These are phyloP conservation scores for Drosophila mimica DNA, from an alignment of 2,888 invertebrate genomes.

Conservation along the genomic window DNA sequence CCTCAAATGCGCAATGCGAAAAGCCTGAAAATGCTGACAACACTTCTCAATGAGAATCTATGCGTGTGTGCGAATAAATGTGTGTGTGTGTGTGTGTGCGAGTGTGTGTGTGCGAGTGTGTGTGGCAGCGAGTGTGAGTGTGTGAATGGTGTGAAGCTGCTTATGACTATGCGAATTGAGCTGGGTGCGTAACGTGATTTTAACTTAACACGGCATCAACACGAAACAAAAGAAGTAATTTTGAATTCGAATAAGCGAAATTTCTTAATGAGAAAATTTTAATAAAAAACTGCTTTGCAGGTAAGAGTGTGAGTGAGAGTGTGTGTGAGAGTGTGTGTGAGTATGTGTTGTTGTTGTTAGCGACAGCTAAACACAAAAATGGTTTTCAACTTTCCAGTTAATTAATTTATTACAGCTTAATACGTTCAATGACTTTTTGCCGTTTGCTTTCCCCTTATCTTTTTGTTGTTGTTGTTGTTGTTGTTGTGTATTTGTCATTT, in stretches of 20 bases:
- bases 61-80: neutral
- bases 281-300: neutral
- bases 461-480: neutral
- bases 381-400: conserved; percentile 74
- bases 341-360: conserved; percentile 11
- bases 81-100: conserved; percentile 42
- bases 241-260: neutral
- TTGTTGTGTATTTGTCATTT: conserved; percentile 28
- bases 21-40: conserved; percentile 61
- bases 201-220: neutral
- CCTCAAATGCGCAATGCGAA: conserved; percentile 67
- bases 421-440: conserved; percentile 78
- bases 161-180: conserved; percentile 34
- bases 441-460: conserved; percentile 21
- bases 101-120: conserved; percentile 29
- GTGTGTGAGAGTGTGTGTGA: neutral
- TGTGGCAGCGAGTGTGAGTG: conserved; percentile 37
- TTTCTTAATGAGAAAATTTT: neutral
- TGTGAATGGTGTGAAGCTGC: conserved; percentile 61
- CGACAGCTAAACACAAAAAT: conserved; percentile 66
- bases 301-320: no score
- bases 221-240: neutral
- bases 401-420: conserved; percentile 75
- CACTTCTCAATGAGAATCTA: conserved; percentile 20
- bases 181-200: neutral